Base-by-base conservation (phyloP, 2,888 invertebrate genomes). In the Tipula confusa region DNA sequence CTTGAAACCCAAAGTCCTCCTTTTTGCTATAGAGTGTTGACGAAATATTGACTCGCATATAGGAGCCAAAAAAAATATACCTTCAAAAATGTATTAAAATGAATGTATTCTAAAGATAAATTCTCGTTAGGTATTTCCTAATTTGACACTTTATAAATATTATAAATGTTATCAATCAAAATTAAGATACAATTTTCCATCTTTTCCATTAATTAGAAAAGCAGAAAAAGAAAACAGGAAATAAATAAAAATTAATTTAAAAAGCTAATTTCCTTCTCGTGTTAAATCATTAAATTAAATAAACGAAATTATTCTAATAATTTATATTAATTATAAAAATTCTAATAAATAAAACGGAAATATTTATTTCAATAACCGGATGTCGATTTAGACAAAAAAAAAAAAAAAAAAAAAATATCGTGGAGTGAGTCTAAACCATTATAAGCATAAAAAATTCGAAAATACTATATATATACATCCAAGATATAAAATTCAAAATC, bases 211-310 rank as follows among this genome's bases (percentile, higher is more conserved):
- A 43, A 43, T 3, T 43, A 43, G 15, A 43, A 36, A 43, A 43
- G 15, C 9, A 64, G 64, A 64, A 18, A 64, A 64, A 11, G 11
- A 43, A 43, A 43, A 43, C n/a, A n/a, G 64, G 64, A 64, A 64
- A 64, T 64, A 64, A 64, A 64, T 64, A 64, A 64, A 64, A 64
- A 64, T 64, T 64, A 24, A 64, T 64, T 64, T 24, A 64, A 64
- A 9, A 64, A 64, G 18, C 64, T 24, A 64, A 24, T 24, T 64
- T 64, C 64, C 64, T 64, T 24, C 64, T 64, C 64, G 18, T 64
- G 2, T 64, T 64, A 64, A 64, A 24, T 64, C 64, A 18, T 24
- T 9, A 64, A 64, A 64, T 18, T 24, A 64, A 64, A 64, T 64
- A 43, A 43, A 43, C 43, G 43, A 43, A 43, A 43, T 43, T 43